A percentile compares a stretch with the other conserved stretches of the same genome.
phyloP scores from a whole-genome alignment of 2,113 vertebrate species.

The Eclectus roratus region DNA sequence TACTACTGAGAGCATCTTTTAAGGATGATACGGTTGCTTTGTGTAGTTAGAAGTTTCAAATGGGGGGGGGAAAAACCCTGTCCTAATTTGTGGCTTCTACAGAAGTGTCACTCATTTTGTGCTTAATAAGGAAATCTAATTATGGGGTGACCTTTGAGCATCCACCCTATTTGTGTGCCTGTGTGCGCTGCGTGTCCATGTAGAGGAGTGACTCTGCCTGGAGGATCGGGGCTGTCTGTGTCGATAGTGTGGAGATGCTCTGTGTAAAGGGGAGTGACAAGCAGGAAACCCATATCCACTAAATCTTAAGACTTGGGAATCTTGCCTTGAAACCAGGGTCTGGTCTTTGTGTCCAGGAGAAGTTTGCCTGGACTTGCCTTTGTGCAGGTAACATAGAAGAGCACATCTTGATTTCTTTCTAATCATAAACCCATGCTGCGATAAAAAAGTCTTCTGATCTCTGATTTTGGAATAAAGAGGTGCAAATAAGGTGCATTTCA shows the following conservation, averaged over 20 bases:
- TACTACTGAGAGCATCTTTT: neutral
- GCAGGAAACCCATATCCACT: neutral
- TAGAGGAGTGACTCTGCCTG: neutral
- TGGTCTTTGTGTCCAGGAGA: neutral
- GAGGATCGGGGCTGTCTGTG: neutral
- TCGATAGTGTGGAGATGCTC: neutral
- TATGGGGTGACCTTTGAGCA: neutral
- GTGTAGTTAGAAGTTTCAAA: neutral
- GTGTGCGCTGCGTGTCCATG: rapidly evolving
- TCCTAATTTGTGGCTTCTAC: neutral
- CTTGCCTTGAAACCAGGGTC: neutral
- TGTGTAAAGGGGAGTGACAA: neutral
- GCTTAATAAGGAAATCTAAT: neutral
- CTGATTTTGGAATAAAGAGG: neutral
- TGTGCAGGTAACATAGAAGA: neutral
- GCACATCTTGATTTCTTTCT: neutral
- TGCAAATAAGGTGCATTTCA: neutral
- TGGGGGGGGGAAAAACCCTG: neutral
- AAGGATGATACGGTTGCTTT: neutral
- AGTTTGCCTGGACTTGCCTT: neutral
- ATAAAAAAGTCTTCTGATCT: neutral
- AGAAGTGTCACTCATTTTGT: neutral
- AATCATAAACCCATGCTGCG: neutral
- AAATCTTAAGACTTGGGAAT: neutral
- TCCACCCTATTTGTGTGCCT: neutral